These are phyloP conservation scores for Patella vulgata DNA, from an alignment of 1,140 invertebrate genomes.

Conservation along the genomic window DNA sequence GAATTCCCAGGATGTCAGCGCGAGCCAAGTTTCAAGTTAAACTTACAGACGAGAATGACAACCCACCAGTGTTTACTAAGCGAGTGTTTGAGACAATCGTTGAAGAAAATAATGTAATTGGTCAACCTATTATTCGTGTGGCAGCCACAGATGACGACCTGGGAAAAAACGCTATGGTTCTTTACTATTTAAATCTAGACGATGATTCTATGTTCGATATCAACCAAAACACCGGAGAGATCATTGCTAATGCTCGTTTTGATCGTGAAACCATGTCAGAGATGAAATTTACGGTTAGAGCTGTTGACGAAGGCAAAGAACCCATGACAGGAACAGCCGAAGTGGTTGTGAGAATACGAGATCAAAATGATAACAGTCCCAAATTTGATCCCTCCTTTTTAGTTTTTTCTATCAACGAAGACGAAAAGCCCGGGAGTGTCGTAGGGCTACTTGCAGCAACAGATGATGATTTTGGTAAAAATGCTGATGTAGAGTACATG, in stretches of 20 bases:
- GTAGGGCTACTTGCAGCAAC: conserved; percentile 84
- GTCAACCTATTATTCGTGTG: conserved; percentile 88
- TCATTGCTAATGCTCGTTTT: conserved; percentile 83
- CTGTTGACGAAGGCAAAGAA: conserved; percentile 85
- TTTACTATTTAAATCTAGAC: conserved; percentile 78
- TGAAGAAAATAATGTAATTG: conserved; percentile 91
- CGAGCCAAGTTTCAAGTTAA: conserved; percentile 91
- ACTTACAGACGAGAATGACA: conserved; percentile 93
- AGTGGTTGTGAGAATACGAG: conserved; percentile 88
- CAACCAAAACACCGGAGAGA: conserved; percentile 84
- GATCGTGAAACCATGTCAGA: conserved; percentile 89
- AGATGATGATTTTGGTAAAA: conserved; percentile 85
- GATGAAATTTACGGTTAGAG: conserved; percentile 91
- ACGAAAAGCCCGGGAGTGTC: conserved; percentile 75
- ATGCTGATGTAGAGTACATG: conserved; percentile 79
- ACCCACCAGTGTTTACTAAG: conserved; percentile 91
- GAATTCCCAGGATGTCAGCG: conserved; percentile 83
- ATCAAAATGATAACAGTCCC: conserved; percentile 94
- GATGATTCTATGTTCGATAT: conserved; percentile 91
- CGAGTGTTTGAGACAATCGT: conserved; percentile 86
- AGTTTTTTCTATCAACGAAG: conserved; percentile 45
- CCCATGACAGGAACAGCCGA: conserved; percentile 85
- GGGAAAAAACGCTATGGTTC: conserved; percentile 92
- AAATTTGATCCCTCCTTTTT: conserved; percentile 75
- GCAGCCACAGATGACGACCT: conserved; percentile 93